Conservation (phyloP, 2,797 vertebrate genomes). For the Phrynocephalus guinanensis region DNA sequence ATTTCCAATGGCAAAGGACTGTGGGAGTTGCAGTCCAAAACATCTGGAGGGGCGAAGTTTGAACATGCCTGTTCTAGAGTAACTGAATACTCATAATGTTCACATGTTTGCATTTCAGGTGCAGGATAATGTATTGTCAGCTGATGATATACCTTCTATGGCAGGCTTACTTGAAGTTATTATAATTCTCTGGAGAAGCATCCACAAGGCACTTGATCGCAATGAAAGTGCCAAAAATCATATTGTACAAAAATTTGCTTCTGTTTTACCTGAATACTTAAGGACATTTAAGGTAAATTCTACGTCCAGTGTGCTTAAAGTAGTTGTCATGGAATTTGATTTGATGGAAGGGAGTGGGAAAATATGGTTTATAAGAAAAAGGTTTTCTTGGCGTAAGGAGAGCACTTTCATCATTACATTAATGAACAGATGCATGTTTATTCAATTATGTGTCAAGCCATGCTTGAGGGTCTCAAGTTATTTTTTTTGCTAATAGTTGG, state of each 20-base stretch:
- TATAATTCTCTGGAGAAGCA: slow-evolving; percentile 93
- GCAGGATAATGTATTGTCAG: slow-evolving; percentile 80
- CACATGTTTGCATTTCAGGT: slow-evolving; percentile 73
- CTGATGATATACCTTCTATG: slow-evolving; percentile 81
- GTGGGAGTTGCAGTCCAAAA: no score
- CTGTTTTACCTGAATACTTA: slow-evolving; percentile 89
- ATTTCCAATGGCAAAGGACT: no score
- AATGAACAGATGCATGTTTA: background rate
- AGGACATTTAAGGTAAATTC: slow-evolving; percentile 86
- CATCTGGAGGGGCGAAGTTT: no score
- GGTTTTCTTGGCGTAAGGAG: background rate
- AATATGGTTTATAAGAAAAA: background rate
- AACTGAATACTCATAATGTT: background rate
- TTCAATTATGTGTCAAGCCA: background rate
- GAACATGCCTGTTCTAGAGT: background rate
- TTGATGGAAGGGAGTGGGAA: background rate
- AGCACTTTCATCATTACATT: background rate
- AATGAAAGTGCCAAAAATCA: slow-evolving; percentile 87
- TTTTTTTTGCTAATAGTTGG: background rate
- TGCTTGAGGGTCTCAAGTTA: background rate
- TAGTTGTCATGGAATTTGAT: background rate
- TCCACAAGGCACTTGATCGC: slow-evolving; percentile 83
- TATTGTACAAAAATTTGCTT: slow-evolving; percentile 86
- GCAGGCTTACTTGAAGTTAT: slow-evolving; percentile 89
- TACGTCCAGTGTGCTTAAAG: background rate